These are phyloP conservation scores for Hozukius guyotensis DNA, from an alignment of 2,797 vertebrate species.

Conservation along the genomic window DNA sequence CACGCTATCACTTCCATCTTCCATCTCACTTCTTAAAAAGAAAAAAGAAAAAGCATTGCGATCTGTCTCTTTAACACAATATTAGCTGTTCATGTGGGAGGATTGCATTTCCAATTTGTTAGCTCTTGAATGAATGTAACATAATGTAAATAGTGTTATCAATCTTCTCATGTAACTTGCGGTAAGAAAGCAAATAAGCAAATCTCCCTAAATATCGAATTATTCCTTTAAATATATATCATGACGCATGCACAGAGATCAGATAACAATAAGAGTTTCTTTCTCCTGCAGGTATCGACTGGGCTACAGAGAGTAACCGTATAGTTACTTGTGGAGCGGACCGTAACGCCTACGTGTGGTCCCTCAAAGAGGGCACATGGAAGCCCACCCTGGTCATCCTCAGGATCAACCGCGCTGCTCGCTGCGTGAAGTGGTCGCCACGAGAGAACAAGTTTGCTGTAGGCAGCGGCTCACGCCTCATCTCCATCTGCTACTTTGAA, in stretches of 20 bases:
- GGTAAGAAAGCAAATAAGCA: not conserved
- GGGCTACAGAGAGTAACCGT: conserved; percentile 97
- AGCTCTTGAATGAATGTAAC: not conserved
- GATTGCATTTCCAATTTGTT: not conserved
- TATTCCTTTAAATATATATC: not conserved
- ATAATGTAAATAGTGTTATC: not conserved
- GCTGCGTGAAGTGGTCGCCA: conserved; percentile 97
- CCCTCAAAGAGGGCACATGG: conserved; percentile 95
- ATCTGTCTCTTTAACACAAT: not conserved
- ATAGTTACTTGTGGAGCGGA: conserved; percentile 98
- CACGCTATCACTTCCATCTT: not conserved
- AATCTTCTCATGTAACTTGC: not conserved
- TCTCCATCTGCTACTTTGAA: conserved; percentile 99
- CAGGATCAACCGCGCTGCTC: conserved; percentile 96
- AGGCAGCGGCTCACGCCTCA: conserved; percentile 96
- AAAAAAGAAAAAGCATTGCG: not conserved
- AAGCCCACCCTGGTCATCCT: conserved; percentile 98
- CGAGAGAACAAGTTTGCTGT: conserved; percentile 99
- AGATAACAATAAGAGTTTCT: not conserved
- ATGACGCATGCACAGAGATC: not conserved
- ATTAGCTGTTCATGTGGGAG: not conserved
- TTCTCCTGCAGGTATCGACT: conserved; percentile 91
- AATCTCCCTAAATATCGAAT: too few relatives aligned
- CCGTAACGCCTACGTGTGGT: conserved; percentile 98
- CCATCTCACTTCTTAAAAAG: not conserved